Percentiles rank a stretch among this genome's conserved stretches.
Conservation (phyloP, 64 coral and sea anemone genomes). For the Cladopsammia gracilis region DNA sequence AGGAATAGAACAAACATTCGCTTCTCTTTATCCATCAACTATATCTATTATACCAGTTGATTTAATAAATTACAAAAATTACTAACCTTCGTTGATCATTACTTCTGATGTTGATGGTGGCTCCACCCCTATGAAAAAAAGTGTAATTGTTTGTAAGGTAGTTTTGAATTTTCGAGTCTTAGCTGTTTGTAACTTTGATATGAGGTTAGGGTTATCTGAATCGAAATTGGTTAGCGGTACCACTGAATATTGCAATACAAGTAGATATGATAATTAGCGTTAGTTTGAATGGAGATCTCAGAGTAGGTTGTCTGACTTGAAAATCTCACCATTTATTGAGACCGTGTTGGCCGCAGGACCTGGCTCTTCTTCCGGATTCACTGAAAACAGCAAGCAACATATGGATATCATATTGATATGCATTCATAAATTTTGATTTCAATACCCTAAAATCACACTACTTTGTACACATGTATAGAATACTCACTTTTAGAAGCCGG, state of each 20-base stretch:
- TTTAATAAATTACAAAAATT: not conserved
- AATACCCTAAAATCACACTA: no score
- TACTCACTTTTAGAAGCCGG: not conserved
- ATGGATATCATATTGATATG: no score
- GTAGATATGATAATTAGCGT: no score
- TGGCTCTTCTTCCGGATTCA: constrained; percentile 18
- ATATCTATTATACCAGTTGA: not conserved
- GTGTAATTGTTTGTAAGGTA: no score
- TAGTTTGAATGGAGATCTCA: no score
- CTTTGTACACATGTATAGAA: no score
- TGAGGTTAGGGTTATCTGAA: no score
- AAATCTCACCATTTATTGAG: not conserved
- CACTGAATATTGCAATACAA: no score
- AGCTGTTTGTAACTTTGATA: no score
- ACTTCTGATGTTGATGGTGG: not conserved
- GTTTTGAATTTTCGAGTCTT: no score
- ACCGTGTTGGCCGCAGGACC: not conserved
- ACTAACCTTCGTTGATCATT: not conserved
- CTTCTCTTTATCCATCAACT: not conserved
- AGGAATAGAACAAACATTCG: not conserved
- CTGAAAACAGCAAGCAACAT: not conserved
- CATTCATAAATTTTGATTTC: no score
- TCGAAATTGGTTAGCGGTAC: no score
- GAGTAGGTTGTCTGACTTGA: not conserved
- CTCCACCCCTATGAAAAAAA: not conserved